Evolutionary conservation across 2,113 vertebrate genomes (phyloP), one percentile per base, ranked within the genome.

Genomic region (Cricetomys ansorgei): DNA sequence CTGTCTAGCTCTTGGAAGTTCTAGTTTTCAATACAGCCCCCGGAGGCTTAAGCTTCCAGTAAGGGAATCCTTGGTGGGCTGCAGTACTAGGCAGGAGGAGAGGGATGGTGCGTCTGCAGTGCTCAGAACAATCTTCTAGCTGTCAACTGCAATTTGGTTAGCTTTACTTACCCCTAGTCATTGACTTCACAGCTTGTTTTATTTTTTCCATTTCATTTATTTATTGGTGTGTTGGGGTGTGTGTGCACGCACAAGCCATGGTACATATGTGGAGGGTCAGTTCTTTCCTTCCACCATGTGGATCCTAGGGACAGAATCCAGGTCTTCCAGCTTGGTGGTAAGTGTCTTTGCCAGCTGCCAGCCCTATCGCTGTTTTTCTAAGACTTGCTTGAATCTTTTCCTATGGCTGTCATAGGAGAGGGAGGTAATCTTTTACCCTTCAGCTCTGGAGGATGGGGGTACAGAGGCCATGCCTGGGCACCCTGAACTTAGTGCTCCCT

Each of bases 41-140:
- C 21, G 10, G n/a, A 62, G 53, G 29, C 40, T 55, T 43, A 45
- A 62, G 70, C 27, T 75, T 59, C 53, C 17, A 75, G 43, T 4
- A 23, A 6, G 29, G 3, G 19, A 34, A 75, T 62, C 40, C 40
- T 62, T 89, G 40, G 40, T 40, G 23, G 53, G 8, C 31, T 55
- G 17, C 37, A 73, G 50, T 0, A 31, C 2, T 40, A 2, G 50
- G 9, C 45, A 77, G 65, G 77, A 11, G 17, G 3, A 5, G 50
- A n/a, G 7, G 59, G 45, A 43, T 0, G 27, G 17, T 3, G 0
- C 0, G 10, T 70, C 80, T 43, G 1, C 11, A 34, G 34, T 37
- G 34, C 9, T 7, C 3, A 70, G 31, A 8, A 34, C 4, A 40
- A 5, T 13, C 34, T 16, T 29, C 19, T 10, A 43, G 80, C 59